Conservation (phyloP, 2,888 invertebrate species). For the Pollenia labialis region DNA sequence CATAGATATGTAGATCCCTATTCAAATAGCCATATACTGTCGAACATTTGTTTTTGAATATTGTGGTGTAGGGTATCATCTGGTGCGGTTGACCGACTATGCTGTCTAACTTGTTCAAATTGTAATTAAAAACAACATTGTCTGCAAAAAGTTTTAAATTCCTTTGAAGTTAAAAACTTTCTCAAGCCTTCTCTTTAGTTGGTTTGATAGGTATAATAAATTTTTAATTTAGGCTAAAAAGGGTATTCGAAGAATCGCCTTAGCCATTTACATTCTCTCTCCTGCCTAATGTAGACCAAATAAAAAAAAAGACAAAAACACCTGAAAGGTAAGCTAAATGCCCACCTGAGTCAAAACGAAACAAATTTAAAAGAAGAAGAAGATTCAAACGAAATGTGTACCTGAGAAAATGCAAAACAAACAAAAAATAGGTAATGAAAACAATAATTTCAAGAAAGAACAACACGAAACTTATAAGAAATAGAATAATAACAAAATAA, state of each 20-base stretch:
- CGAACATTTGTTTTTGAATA: too few relatives aligned
- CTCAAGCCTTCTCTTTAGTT: too few relatives aligned
- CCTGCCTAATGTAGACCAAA: slow-evolving; percentile 7
- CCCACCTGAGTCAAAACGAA: slow-evolving; percentile 63
- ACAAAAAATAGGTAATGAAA: slow-evolving; percentile 74
- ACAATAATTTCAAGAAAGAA: slow-evolving; percentile 76
- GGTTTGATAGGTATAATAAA: neutral
- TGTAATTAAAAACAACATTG: too few relatives aligned
- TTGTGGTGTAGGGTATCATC: too few relatives aligned
- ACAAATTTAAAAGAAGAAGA: neutral
- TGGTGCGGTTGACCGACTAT: too few relatives aligned
- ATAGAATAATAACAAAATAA: slow-evolving; percentile 46
- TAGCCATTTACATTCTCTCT: neutral
- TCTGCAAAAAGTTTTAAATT: too few relatives aligned
- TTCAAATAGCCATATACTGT: too few relatives aligned
- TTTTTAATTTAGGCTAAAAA: slow-evolving; percentile 30
- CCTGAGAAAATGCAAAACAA: slow-evolving; percentile 68
- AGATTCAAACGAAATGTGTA: neutral
- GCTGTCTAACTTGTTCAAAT: too few relatives aligned
- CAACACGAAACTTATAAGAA: slow-evolving; percentile 68
- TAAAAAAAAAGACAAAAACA: neutral
- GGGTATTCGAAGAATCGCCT: neutral
- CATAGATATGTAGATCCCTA: too few relatives aligned
- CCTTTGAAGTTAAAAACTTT: too few relatives aligned
- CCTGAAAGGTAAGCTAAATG: slow-evolving; percentile 62